Base-by-base conservation (phyloP, 2,888 invertebrate genomes). In the Patella ulyssiponensis region DNA sequence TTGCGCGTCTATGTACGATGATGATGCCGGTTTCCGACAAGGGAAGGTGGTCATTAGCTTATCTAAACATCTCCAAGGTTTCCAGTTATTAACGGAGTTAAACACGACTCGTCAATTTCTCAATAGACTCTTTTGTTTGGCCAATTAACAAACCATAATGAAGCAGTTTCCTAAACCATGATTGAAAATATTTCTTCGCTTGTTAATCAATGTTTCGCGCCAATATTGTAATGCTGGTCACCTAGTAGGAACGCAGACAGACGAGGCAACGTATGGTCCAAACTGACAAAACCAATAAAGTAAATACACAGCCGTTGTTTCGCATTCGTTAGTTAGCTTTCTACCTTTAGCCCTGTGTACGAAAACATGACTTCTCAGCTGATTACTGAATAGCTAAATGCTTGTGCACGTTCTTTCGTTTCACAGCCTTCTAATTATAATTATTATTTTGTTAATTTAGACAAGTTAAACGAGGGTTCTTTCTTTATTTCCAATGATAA, bases 161-260 rank as follows among this genome's bases (percentile, higher is more conserved):
- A 64, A 64, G 20, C 23, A 11, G 64, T 64, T 64, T 64, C 64
- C 64, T 20, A 20, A 20, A 64, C 23, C 23, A 23, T 64, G 64
- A 64, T 64, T 64, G 64, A 14, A 23, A 64, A 64, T 64, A 64
- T 23, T 64, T 14, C 64, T 64, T 23, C 23, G 14, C 23, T 20
- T 20, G 64, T 44, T 44, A 64, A 64, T 64, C 64, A 23, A 64
- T 64, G 14, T 64, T 64, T 64, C 20, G 20, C 64, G 64, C 64
- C 64, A 64, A 23, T 64, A 64, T 23, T 64, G 23, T 44, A 64
- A 64, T 64, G 64, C 64, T 64, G 64, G 64, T 64, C 64, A 64
- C 64, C 23, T 23, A 64, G 20, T 23, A 64, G 64, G 23, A 23
- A 64, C 12, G 64, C 12, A 20, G 23, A 20, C 20, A 64, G 64